Conservation (phyloP, 2,888 invertebrate genomes). For the Yponomeuta cagnagella region DNA sequence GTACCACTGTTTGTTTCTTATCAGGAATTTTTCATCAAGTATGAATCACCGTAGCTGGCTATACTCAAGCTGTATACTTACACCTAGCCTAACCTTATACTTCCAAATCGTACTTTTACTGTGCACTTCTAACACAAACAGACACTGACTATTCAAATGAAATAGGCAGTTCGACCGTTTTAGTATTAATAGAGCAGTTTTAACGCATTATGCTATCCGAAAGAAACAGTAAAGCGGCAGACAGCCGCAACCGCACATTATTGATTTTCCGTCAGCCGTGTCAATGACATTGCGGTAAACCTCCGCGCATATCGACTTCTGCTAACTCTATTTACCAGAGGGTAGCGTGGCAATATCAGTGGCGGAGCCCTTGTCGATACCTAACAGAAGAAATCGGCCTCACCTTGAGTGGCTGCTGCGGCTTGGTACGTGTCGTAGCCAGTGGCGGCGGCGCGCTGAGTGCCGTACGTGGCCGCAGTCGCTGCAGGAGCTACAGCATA, state of each 20-base stretch:
- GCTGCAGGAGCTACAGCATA: constrained; percentile 89
- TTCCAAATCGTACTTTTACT: no score
- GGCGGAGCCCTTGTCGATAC: not conserved
- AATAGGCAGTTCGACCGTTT: no score
- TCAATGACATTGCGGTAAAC: constrained; percentile 7
- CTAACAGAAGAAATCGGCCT: not conserved
- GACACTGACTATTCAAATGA: no score
- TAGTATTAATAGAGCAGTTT: no score
- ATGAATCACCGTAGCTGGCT: no score
- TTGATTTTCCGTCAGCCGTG: constrained; percentile 25
- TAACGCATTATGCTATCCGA: not conserved
- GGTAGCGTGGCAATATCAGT: not conserved
- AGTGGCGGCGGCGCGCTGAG: constrained; percentile 85
- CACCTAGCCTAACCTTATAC: no score
- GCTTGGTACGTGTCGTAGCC: constrained; percentile 91
- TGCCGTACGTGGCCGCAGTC: constrained; percentile 89
- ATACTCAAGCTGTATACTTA: no score
- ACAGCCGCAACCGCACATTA: constrained; percentile 2
- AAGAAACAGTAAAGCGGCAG: not conserved
- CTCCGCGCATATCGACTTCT: not conserved
- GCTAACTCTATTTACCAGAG: not conserved
- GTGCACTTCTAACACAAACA: no score
- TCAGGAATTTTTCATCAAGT: no score
- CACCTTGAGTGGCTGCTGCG: constrained; percentile 85
- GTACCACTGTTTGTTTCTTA: no score